Base-by-base conservation (phyloP, 2,888 invertebrate genomes). In the Caenorhabditis uteleia region DNA sequence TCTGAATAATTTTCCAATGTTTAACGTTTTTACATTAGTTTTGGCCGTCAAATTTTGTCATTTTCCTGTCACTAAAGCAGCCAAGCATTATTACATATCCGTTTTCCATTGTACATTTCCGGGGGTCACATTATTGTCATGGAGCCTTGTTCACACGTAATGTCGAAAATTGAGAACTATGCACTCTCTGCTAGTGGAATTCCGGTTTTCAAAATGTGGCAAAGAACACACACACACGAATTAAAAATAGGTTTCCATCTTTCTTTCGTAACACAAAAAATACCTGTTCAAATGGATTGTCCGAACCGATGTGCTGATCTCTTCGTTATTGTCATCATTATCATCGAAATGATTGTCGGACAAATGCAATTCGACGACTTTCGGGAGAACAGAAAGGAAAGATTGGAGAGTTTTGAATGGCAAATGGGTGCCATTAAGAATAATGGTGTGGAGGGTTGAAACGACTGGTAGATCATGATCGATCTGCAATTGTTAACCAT, bases 381-480 rank as follows among this genome's bases (percentile, higher is more conserved):
- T 55, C 23, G 77, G 77, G 43, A 70, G 55, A 26, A 54, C 51
- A 1, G 49, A 45, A 14, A 71, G 50, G 27, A 73, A 42, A 31
- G 59, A 58, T 39, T 70, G 53, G 20, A 77, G 59, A 14, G 68
- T 53, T 21, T 62, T 50, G 31, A 71, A 53, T n/a, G 69, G 61
- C 4, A 74, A 60, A 68, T 74, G 61, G 23, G 74, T 77, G 31
- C 77, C 77, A 43, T 74, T 77, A 21, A 77, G 68, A 33, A 77
- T 67, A 34, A 76, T 55, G 33, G 74, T 73, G 42, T 65, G 56
- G 26, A 75, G 43, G 6, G 49, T 49, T 1, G 66, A 68, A 25
- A 73, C 55, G 23, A 33, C n/a, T 20, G 73, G 70, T 16, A 70
- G 34, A 20, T 65, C 53, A n/a, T 55, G 34, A 26, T 66, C 60